A percentile compares a stretch with the other conserved stretches of the same genome.
Evolutionary conservation across 2,797 vertebrate species (phyloP).

Genomic region (Nothura maculosa): DNA sequence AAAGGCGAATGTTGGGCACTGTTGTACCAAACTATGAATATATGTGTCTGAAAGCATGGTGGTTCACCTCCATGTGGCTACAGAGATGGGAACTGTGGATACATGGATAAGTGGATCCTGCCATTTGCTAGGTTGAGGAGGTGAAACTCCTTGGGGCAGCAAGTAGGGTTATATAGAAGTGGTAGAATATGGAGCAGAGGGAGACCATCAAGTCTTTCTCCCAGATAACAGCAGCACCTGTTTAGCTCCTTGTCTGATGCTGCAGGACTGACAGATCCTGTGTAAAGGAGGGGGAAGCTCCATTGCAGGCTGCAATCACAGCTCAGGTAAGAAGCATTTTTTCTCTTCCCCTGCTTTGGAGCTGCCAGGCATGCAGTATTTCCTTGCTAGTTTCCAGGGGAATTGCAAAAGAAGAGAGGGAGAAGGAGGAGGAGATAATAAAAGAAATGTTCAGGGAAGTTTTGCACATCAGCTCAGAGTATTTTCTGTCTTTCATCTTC

Average conservation of each 20-base stretch:
- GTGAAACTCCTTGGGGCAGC: neutral
- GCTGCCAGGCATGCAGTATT: neutral
- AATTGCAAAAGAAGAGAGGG: neutral
- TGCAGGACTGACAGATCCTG: neutral
- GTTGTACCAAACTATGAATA: neutral
- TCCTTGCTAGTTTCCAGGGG: neutral
- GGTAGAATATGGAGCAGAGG: neutral
- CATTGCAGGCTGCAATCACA: neutral
- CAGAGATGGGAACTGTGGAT: neutral
- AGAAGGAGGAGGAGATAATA: neutral
- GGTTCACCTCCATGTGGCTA: fast-evolving
- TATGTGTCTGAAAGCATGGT: fast-evolving
- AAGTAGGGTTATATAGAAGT: neutral
- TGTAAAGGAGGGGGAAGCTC: neutral
- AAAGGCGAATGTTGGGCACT: neutral
- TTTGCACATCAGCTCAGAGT: neutral
- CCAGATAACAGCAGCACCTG: neutral
- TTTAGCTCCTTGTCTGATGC: neutral
- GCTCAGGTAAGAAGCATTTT: neutral
- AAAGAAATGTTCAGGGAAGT: neutral
- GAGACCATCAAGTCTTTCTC: neutral
- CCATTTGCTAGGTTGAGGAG: neutral
- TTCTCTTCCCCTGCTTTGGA: neutral
- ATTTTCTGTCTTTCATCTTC: slow-evolving; percentile 6
- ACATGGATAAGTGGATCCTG: no score